phyloP scores from a whole-genome alignment of 2,797 vertebrate species.

The Chaenodraco wilsoni region DNA sequence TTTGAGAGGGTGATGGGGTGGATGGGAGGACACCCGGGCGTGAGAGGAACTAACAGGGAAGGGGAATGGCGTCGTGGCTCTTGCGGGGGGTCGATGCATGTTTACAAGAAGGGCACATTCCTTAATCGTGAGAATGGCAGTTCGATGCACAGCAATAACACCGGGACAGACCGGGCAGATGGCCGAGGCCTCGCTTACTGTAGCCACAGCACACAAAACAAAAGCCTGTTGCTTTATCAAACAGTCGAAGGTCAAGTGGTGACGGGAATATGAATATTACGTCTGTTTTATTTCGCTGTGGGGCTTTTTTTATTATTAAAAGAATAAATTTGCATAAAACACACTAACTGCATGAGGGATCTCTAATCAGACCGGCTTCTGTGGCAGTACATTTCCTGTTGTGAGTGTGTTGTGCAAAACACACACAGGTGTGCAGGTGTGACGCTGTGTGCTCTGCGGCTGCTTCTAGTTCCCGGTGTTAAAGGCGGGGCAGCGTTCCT shows the following conservation, averaged over 20 bases:
- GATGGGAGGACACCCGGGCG: constrained; percentile 35
- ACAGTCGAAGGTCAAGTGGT: constrained; percentile 1
- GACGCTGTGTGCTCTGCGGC: constrained; percentile 61
- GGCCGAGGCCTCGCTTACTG: constrained; percentile 39
- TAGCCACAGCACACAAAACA: constrained; percentile 42
- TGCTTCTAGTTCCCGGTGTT: constrained; percentile 59
- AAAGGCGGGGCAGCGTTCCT: constrained; percentile 76
- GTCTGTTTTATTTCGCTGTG: constrained; percentile 18
- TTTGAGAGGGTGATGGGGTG: constrained; percentile 33
- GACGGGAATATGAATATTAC: not conserved
- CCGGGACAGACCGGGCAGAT: constrained; percentile 64
- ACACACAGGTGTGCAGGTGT: constrained; percentile 71
- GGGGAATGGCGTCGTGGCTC: constrained; percentile 43
- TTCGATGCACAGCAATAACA: constrained; percentile 54
- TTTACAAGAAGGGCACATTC: constrained; percentile 78
- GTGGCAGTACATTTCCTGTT: constrained; percentile 55
- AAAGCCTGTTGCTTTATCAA: constrained; percentile 14
- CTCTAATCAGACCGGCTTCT: constrained; percentile 18
- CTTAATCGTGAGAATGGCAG: constrained; percentile 77
- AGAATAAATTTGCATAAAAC: constrained; percentile 35
- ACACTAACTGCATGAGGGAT: constrained; percentile 5
- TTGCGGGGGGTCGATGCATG: constrained; percentile 62
- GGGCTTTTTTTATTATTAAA: not conserved
- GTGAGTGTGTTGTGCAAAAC: constrained; percentile 42
- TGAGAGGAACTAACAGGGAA: constrained; percentile 46